These are phyloP conservation scores for Sphyrna mokarran DNA, from an alignment of 2,113 vertebrate genomes.

Conservation along the genomic window DNA sequence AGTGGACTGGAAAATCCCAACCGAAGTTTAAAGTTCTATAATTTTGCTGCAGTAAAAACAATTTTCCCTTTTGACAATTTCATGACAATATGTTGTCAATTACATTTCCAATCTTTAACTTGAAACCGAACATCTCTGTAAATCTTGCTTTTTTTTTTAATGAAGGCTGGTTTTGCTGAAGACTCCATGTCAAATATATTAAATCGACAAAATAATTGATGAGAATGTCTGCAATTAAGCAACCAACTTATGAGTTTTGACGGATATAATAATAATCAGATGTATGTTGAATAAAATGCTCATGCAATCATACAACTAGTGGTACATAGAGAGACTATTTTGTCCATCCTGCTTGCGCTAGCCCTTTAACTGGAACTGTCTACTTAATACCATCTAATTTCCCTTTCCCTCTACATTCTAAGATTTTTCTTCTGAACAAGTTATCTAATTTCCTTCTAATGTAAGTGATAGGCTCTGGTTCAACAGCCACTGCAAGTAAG, in stretches of 20 bases:
- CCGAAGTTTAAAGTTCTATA: background rate
- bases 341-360: background rate
- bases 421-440: background rate
- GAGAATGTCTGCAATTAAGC: background rate
- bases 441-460: background rate
- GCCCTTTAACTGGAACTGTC: background rate
- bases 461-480: too few species aligned
- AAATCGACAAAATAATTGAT: background rate
- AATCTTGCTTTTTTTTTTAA: too few species aligned
- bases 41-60: background rate
- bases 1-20: too few species aligned
- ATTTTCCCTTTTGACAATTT: background rate
- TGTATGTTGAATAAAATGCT: background rate
- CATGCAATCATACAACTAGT: background rate
- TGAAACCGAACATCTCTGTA: background rate
- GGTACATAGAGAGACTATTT: background rate
- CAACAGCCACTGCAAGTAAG: too few species aligned
- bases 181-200: background rate
- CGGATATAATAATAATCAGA: background rate
- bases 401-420: background rate
- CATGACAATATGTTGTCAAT: background rate
- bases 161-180: background rate
- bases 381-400: background rate
- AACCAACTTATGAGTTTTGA: background rate
- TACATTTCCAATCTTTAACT: background rate